Conservation (phyloP, 2,113 vertebrate genomes). For the Percina caprodes region DNA sequence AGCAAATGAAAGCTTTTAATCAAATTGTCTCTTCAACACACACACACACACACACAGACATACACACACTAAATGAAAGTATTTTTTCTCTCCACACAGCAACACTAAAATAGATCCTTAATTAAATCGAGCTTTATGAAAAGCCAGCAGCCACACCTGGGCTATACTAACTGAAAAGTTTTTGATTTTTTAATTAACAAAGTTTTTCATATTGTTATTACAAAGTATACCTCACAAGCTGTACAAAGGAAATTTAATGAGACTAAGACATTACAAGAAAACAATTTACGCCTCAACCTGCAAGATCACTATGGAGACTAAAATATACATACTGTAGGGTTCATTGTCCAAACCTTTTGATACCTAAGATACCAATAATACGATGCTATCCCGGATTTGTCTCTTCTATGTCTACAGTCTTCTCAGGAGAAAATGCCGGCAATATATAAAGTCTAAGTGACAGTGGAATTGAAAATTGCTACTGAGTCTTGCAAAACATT, state of each 20-base stretch:
- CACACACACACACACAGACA: slow-evolving; percentile 5
- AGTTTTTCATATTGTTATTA: background rate
- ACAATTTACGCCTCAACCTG: background rate
- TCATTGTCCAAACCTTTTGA: background rate
- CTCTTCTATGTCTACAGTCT: background rate
- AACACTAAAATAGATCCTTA: slow-evolving; percentile 16
- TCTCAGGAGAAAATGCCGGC: background rate
- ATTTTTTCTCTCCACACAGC: slow-evolving; percentile 5
- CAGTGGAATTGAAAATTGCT: background rate
- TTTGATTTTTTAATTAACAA: no score
- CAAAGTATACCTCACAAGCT: background rate
- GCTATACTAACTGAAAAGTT: no score
- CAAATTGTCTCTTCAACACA: background rate
- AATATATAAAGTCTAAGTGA: slow-evolving; percentile 1
- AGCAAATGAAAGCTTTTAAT: slow-evolving; percentile 25
- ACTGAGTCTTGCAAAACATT: background rate
- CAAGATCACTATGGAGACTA: background rate
- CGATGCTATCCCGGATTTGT: background rate
- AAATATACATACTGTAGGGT: background rate
- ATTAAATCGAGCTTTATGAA: slow-evolving; percentile 31
- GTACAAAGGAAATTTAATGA: background rate
- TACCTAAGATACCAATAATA: background rate
- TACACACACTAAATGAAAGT: slow-evolving; percentile 13
- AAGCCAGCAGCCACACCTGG: background rate
- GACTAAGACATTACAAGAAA: background rate